Conservation (phyloP, 2,797 vertebrate genomes). For the Toxotes lorentzi region DNA sequence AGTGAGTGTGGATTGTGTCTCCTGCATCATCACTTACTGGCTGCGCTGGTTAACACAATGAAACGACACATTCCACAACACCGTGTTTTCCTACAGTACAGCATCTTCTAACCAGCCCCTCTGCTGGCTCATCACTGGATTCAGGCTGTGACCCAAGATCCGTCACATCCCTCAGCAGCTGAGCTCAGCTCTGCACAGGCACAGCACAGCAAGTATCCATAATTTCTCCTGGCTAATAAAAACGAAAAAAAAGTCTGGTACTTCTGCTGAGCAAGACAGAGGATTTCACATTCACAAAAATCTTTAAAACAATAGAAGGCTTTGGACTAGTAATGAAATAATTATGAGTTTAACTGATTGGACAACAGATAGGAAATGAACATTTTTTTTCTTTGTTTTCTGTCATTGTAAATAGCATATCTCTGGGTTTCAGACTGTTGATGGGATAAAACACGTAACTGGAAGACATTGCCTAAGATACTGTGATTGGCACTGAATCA, state of each 20-base stretch:
- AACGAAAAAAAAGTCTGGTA: constrained; percentile 16
- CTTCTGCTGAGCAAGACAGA: not conserved
- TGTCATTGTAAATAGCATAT: not conserved
- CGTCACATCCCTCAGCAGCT: constrained; percentile 69
- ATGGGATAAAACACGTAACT: not conserved
- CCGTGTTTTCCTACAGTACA: constrained; percentile 5
- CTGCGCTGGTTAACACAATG: constrained; percentile 16
- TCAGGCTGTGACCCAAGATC: constrained; percentile 56
- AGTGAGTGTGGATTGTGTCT: not conserved
- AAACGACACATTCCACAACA: constrained; percentile 14
- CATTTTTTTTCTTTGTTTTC: not conserved
- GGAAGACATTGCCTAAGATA: not conserved
- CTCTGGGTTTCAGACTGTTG: not conserved
- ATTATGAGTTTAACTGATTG: not conserved
- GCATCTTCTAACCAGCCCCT: constrained; percentile 32
- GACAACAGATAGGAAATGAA: not conserved
- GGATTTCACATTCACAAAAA: not conserved
- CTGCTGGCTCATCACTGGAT: constrained; percentile 70
- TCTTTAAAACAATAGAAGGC: not conserved
- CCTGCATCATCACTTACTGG: constrained; percentile 6
- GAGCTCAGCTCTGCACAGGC: constrained; percentile 68
- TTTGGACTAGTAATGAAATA: constrained; percentile 1
- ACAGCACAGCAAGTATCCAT: constrained; percentile 29
- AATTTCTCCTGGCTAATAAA: constrained; percentile 45
- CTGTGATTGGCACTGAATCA: not conserved